These are phyloP conservation scores for Melanchra persicariae DNA, from an alignment of 2,888 invertebrate genomes.

Conservation along the genomic window DNA sequence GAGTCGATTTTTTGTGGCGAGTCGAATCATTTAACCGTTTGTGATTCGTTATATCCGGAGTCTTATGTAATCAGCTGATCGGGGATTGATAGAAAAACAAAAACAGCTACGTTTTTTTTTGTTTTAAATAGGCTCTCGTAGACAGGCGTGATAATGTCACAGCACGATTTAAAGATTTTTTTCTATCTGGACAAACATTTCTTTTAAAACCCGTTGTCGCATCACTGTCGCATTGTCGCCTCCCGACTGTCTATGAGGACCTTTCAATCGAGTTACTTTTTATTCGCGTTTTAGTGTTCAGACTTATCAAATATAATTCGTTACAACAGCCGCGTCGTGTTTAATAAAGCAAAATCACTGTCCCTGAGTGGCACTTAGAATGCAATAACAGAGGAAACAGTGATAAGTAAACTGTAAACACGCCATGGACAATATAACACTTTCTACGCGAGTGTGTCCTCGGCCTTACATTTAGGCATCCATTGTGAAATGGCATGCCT, in stretches of 20 bases:
- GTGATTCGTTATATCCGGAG: constrained; percentile 47
- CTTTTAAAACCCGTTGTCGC: background rate
- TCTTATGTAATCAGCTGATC: constrained; percentile 47
- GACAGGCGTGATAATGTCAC: background rate
- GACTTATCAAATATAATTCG: background rate
- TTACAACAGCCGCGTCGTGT: background rate
- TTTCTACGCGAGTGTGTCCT: constrained; percentile 17
- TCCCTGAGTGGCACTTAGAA: background rate
- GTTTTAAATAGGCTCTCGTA: background rate
- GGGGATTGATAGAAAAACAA: constrained; percentile 13
- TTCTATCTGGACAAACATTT: too few species aligned
- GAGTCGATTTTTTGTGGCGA: constrained; percentile 34
- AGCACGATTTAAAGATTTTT: background rate
- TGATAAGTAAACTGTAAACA: constrained; percentile 8
- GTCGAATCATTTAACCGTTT: constrained; percentile 33
- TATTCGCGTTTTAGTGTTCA: background rate
- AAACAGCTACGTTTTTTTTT: constrained; percentile 7
- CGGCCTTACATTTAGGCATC: constrained; percentile 37
- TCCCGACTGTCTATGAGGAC: background rate
- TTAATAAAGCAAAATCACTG: background rate
- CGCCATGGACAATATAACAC: background rate
- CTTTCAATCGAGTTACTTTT: background rate
- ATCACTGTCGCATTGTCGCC: background rate
- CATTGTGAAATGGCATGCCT: constrained; percentile 49
- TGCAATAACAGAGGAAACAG: background rate